Evolutionary conservation across 2,113 vertebrate genomes (phyloP).

Genomic region (Oxyura jamaicensis): DNA sequence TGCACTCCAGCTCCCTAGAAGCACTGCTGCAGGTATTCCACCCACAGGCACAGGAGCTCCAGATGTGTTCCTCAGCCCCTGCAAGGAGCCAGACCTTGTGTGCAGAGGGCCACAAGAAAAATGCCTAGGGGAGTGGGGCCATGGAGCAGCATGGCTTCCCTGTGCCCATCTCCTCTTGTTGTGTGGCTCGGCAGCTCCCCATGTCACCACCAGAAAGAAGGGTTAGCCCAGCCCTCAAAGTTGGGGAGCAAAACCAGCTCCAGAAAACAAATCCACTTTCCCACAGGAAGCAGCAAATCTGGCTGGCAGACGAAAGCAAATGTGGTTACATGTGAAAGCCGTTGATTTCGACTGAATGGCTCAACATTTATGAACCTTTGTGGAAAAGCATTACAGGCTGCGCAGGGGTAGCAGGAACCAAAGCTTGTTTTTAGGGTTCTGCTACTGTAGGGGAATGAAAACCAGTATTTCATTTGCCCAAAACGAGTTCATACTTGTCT

Average conservation of each 20-base stretch:
- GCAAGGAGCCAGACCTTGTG: accelerated
- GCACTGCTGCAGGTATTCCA: neutral
- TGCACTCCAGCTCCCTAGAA: neutral
- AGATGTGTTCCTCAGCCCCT: neutral
- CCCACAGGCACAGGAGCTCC: neutral
- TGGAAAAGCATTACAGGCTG: neutral
- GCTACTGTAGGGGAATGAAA: neutral
- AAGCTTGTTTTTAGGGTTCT: slow-evolving; percentile 15
- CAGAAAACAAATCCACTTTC: neutral
- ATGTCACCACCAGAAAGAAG: accelerated
- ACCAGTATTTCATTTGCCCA: neutral
- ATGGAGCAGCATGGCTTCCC: neutral
- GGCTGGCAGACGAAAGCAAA: neutral
- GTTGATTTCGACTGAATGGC: neutral
- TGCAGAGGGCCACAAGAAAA: neutral
- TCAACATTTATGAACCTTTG: neutral
- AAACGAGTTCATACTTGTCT: slow-evolving; percentile 39
- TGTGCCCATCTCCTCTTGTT: neutral
- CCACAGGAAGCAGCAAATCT: neutral
- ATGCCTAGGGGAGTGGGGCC: accelerated
- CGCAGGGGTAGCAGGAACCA: neutral
- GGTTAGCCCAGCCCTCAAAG: accelerated
- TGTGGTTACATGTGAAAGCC: neutral
- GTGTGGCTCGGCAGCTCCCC: neutral
- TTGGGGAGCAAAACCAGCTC: accelerated